Evolutionary conservation across 2,797 vertebrate genomes (phyloP).

Genomic region (Poliocrania exsul): DNA sequence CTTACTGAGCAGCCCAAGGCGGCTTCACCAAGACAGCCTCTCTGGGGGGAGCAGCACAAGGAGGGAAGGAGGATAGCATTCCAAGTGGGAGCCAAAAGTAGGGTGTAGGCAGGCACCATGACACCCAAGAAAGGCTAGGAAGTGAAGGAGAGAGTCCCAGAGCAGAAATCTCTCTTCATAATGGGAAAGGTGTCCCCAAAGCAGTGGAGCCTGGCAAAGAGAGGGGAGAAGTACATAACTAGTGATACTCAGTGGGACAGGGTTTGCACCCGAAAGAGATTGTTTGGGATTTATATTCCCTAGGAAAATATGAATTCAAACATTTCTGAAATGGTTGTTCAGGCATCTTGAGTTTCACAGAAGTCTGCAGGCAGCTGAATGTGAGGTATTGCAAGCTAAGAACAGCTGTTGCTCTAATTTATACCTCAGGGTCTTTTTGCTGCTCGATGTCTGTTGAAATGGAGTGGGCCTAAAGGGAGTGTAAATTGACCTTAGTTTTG

Average conservation of each 20-base stretch:
- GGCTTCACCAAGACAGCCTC: neutral
- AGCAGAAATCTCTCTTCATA: neutral
- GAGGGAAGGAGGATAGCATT: neutral
- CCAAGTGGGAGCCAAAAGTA: neutral
- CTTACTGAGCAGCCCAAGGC: neutral
- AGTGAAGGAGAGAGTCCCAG: neutral
- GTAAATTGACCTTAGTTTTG: neutral
- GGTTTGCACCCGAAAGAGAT: neutral
- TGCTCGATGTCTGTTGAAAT: constrained; percentile 11
- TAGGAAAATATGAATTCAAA: neutral
- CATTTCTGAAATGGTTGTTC: neutral
- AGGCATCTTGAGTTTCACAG: neutral
- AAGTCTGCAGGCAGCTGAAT: neutral
- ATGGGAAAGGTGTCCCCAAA: neutral
- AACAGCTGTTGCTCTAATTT: constrained; percentile 48
- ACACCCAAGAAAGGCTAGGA: neutral
- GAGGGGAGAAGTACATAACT: rapidly evolving
- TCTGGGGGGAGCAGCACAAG: neutral
- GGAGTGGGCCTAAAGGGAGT: neutral
- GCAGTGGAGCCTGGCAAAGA: rapidly evolving
- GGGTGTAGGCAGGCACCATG: neutral
- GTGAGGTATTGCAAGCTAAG: neutral
- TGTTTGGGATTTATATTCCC: neutral
- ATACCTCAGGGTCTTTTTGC: constrained; percentile 20
- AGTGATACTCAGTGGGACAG: neutral